Conservation (phyloP, 2,113 vertebrate species). For the Notechis scutatus region DNA sequence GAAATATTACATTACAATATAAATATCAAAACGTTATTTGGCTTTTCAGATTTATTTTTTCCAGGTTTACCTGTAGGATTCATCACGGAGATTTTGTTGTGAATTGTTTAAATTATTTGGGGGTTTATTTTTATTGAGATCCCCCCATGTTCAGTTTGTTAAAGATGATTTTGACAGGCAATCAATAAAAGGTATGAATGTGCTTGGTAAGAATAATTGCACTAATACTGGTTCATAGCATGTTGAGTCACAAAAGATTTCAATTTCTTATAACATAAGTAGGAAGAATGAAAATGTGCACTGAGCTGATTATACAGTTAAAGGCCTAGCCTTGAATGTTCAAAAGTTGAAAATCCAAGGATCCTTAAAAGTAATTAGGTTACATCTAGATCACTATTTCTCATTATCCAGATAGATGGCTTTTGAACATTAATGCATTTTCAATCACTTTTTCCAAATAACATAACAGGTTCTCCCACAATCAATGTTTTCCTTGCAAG, state of each 20-base stretch:
- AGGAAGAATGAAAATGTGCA: neutral
- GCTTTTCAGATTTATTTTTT: slow-evolving; percentile 1
- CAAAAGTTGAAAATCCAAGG: neutral
- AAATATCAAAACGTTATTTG: neutral
- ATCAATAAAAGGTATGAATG: slow-evolving; percentile 22
- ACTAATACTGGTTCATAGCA: slow-evolving; percentile 2
- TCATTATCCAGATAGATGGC: slow-evolving; percentile 1
- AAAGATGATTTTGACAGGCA: slow-evolving; percentile 27
- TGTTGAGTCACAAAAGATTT: neutral
- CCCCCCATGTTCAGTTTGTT: neutral
- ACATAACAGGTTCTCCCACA: neutral
- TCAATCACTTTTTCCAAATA: neutral
- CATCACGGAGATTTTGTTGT: slow-evolving; percentile 26
- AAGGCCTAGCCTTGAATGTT: neutral
- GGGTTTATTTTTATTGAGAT: slow-evolving; percentile 18
- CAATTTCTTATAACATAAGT: neutral
- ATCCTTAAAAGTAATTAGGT: slow-evolving; percentile 11
- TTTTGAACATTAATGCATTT: slow-evolving; percentile 20
- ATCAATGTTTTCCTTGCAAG: neutral
- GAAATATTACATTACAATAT: slow-evolving; percentile 5
- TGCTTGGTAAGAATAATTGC: slow-evolving; percentile 26
- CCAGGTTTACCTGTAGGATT: neutral
- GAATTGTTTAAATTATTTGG: slow-evolving; percentile 21
- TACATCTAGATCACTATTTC: slow-evolving; percentile 12
- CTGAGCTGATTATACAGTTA: neutral